Percentiles rank a stretch among this genome's conserved stretches.
These are phyloP conservation scores for Eulemur coronatus DNA, from an alignment of 2,797 vertebrate genomes.

Conservation along the genomic window DNA sequence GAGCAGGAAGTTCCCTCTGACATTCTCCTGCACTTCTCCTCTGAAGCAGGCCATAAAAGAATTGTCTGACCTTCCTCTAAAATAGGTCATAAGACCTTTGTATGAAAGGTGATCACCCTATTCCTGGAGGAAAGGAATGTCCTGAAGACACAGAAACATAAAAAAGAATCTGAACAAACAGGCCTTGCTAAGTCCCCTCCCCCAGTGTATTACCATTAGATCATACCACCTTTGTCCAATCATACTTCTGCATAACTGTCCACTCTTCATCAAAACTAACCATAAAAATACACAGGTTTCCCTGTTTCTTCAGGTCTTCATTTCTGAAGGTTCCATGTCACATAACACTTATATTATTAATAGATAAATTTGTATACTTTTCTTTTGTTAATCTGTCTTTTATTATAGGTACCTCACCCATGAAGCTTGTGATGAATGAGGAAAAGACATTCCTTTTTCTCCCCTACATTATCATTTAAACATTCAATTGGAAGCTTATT, in stretches of 20 bases:
- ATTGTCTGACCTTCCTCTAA: not conserved
- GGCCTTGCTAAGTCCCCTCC: not conserved
- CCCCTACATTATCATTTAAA: not conserved
- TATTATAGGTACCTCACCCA: not conserved
- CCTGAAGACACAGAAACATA: not conserved
- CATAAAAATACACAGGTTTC: not conserved
- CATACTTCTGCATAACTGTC: not conserved
- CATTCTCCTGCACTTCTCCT: not conserved
- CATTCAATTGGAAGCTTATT: constrained; percentile 31
- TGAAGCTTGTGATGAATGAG: not conserved
- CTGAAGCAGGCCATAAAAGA: not conserved
- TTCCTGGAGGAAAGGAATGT: not conserved
- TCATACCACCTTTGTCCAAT: not conserved
- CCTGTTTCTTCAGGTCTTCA: not conserved
- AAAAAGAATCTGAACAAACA: not conserved
- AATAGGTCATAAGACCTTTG: not conserved
- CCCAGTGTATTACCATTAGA: no score
- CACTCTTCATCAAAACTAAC: not conserved
- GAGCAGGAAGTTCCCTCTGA: not conserved
- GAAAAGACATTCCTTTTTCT: not conserved
- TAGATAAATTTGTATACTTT: not conserved
- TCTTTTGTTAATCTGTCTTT: not conserved
- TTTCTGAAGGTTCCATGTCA: not conserved
- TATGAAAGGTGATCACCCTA: not conserved
- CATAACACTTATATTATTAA: not conserved